Percentiles rank a stretch among this genome's conserved stretches.
Evolutionary conservation across 2,113 vertebrate genomes (phyloP).

Genomic region (Sceloporus undulatus): DNA sequence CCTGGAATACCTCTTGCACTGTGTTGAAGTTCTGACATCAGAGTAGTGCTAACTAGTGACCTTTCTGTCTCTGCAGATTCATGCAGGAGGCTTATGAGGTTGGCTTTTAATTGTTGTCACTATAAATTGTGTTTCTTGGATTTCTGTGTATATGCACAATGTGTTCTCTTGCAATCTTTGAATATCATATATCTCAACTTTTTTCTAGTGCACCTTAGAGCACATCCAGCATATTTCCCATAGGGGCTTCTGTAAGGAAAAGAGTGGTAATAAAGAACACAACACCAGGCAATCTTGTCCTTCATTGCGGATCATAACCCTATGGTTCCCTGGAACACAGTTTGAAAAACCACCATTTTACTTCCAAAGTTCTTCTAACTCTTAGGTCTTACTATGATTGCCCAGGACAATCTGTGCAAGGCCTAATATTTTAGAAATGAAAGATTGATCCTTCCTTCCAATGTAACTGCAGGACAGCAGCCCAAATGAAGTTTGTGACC

Average conservation of each 20-base stretch:
- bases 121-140: neutral
- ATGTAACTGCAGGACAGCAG: slow-evolving; percentile 26
- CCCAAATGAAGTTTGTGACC: slow-evolving; percentile 49
- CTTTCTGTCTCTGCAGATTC: neutral
- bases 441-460: neutral
- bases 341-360: neutral
- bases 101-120: neutral
- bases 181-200: neutral
- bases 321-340: neutral
- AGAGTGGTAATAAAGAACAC: neutral
- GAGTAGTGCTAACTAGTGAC: too few relatives aligned
- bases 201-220: neutral
- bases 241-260: neutral
- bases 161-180: neutral
- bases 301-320: neutral
- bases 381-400: neutral
- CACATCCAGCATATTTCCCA: neutral
- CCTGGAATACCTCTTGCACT: neutral
- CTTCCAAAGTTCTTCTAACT: neutral
- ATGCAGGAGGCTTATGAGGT: neutral
- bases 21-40: neutral
- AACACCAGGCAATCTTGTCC: neutral
- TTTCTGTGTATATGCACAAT: neutral
- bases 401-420: neutral
- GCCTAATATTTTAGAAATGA: slow-evolving; percentile 36